These are phyloP conservation scores for Ophion obscuratus DNA, from an alignment of 2,888 invertebrate genomes.

Conservation along the genomic window DNA sequence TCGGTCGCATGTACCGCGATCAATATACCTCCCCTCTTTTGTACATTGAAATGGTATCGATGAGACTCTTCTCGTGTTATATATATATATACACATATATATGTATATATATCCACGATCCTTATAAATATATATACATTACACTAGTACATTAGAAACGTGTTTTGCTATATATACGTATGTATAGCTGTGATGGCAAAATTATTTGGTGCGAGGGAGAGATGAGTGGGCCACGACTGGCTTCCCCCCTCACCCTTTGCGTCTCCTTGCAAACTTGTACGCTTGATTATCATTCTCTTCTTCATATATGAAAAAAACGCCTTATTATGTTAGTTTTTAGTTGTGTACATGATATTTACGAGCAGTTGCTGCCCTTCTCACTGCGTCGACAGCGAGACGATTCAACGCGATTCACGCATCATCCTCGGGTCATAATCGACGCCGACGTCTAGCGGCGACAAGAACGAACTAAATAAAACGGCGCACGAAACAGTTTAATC, in stretches of 20 bases:
- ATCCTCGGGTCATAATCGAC: not conserved
- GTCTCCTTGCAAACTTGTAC: conserved; percentile 6
- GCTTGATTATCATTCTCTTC: conserved; percentile 9
- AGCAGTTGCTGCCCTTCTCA: conserved; percentile 2
- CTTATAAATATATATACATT: conserved; percentile 40
- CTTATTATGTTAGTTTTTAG: conserved; percentile 44
- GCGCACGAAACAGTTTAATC: conserved; percentile 15
- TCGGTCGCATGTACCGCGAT: conserved; percentile 24
- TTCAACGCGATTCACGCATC: not conserved
- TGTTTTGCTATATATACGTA: conserved; percentile 11
- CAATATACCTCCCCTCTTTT: conserved; percentile 46
- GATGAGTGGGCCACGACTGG: not conserved
- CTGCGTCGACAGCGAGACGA: conserved; percentile 5
- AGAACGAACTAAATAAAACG: conserved; percentile 13
- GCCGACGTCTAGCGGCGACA: not conserved
- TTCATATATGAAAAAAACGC: conserved; percentile 19
- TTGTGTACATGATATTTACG: conserved; percentile 5
- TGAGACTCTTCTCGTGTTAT: conserved; percentile 26
- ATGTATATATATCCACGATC: conserved; percentile 31
- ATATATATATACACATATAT: conserved; percentile 41
- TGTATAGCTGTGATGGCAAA: not conserved
- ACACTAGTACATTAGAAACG: conserved; percentile 21
- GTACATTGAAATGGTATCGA: conserved; percentile 60
- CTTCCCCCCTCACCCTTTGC: not conserved
- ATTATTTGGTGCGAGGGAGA: conserved; percentile 5